Evolutionary conservation across 2,888 invertebrate species (phyloP).

Genomic region (Carcina quercana): DNA sequence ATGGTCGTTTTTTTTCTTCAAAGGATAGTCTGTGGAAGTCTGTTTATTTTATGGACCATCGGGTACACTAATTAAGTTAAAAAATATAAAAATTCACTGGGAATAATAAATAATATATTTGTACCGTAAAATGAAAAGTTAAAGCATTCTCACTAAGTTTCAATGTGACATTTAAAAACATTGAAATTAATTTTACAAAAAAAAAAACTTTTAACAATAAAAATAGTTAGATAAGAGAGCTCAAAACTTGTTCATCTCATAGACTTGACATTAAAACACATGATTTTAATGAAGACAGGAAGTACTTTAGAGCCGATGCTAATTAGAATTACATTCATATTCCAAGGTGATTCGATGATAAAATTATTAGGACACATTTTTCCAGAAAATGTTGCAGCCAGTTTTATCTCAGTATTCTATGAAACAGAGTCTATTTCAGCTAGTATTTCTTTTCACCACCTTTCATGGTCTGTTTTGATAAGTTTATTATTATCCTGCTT

Average conservation of each 20-base stretch:
- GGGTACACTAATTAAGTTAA: no score
- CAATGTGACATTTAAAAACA: not conserved
- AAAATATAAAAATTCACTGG: slow-evolving; percentile 7
- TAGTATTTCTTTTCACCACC: no score
- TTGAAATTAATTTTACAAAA: no score
- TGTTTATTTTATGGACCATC: no score
- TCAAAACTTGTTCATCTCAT: not conserved
- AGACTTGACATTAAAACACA: no score
- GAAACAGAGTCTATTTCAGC: no score
- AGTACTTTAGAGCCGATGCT: slow-evolving; percentile 3
- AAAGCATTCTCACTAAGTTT: slow-evolving; percentile 2
- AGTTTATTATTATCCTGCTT: no score
- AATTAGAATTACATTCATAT: slow-evolving; percentile 4
- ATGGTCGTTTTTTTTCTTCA: no score
- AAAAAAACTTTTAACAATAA: no score
- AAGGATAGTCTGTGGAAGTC: no score
- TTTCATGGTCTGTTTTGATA: no score
- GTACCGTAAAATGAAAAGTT: slow-evolving; percentile 7
- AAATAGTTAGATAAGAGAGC: not conserved
- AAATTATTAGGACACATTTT: slow-evolving; percentile 12
- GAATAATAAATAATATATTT: slow-evolving; percentile 7
- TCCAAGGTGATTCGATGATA: slow-evolving; percentile 8
- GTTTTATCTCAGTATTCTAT: not conserved
- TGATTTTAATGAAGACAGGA: no score
- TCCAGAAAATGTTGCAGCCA: slow-evolving; percentile 6